Evolutionary conservation across 2,888 invertebrate species (phyloP), one percentile per base, ranked within the genome.

Genomic region (Lasioglossum marginatum): DNA sequence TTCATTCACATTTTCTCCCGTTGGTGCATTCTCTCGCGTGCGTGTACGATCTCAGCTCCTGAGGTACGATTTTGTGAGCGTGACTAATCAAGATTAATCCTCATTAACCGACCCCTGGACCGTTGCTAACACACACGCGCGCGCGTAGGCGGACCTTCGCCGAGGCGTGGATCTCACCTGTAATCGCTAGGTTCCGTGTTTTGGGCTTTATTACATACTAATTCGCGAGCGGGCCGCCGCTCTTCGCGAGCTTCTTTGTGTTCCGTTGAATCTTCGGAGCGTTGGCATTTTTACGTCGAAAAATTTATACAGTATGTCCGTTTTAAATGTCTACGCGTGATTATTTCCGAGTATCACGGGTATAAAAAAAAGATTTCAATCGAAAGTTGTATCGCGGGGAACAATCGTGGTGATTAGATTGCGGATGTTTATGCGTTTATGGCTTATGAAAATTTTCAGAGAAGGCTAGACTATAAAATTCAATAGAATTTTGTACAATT

Each of bases 11-110:
- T 57, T 63, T 6, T 31, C 16, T 27, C 16, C 60, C 60, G 27
- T 27, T 27, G 60, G 14, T 63, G 63, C 63, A 63, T 63, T 70
- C 2, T 66, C 6, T n/a, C 76, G 45, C 43, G 60, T 34, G 70
- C 91, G 92, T 93, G 92, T 93, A 92, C 94, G 94, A 95, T 95
- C 94, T 95, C 95, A 94, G 92, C 95, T 95, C 95, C 95, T 95
- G 95, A 95, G 95, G 95, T 95, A 95, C 93, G 92, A 90, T 91
- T 66, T 60, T 91, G 92, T 90, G 92, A 92, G 91, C 87, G 89
- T 91, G 80, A 93, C 92, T 93, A 93, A 94, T 70, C 68, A 63
- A 31, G 31, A 63, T 63, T 63, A 63, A 63, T 63, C 63, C 16
- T 92, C 88, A 92, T 88, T 87, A 83, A 86, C 77, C 79, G 85